Conservation (phyloP, 2,888 invertebrate species). For the Idaea straminata region DNA sequence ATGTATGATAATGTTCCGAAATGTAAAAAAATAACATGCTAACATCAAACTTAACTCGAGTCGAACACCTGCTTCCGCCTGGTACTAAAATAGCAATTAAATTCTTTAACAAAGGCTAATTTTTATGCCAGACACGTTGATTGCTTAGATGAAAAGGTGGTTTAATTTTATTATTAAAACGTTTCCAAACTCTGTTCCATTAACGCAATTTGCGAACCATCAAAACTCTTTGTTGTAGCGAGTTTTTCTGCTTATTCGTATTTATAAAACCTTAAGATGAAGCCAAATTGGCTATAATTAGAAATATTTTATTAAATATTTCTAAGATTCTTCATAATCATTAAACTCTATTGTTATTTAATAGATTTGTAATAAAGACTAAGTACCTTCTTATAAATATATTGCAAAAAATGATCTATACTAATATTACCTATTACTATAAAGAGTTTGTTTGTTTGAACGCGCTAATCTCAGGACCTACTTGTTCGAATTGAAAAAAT, state of each 20-base stretch:
- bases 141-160: not conserved
- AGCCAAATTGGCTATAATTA: too few relatives aligned
- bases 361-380: too few relatives aligned
- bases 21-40: not conserved
- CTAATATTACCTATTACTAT: too few relatives aligned
- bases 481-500: too few relatives aligned
- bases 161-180: conserved; percentile 1
- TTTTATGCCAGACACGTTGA: conserved; percentile 1
- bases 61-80: conserved; percentile 1
- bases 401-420: too few relatives aligned
- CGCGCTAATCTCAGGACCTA: too few relatives aligned
- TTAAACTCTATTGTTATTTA: too few relatives aligned
- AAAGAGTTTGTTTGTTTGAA: too few relatives aligned
- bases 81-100: not conserved
- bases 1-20: not conserved
- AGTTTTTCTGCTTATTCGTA: not conserved
- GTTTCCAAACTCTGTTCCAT: not conserved
- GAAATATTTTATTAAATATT: too few relatives aligned
- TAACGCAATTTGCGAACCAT: not conserved
- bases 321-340: too few relatives aligned
- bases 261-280: not conserved
- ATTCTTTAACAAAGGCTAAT: not conserved
- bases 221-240: not conserved
- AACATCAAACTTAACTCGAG: not conserved
- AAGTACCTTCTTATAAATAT: too few relatives aligned